Evolutionary conservation across 2,888 invertebrate genomes (phyloP).

Genomic region (Tetragnatha montana): DNA sequence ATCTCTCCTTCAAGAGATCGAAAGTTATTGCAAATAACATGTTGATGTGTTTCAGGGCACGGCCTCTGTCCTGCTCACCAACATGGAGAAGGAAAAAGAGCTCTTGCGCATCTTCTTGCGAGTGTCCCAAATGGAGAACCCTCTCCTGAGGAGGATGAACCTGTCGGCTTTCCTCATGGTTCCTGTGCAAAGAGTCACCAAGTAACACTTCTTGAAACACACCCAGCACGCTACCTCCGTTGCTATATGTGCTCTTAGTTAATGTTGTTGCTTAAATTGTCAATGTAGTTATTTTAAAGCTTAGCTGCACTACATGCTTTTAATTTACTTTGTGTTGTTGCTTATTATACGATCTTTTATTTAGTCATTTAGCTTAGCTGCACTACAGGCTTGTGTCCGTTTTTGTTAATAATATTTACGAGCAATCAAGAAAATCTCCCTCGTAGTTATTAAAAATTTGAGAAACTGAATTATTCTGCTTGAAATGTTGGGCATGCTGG

Average conservation of each 20-base stretch:
- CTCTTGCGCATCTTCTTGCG: conserved; percentile 93
- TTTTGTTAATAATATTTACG: too few species aligned
- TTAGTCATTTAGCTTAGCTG: too few species aligned
- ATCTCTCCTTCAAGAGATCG: not conserved
- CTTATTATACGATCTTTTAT: too few species aligned
- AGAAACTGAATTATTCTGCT: too few species aligned
- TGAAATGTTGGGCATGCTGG: too few species aligned
- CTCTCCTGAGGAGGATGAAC: conserved; percentile 93
- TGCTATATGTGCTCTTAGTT: not conserved
- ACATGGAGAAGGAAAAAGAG: conserved; percentile 95
- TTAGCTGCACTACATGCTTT: too few species aligned
- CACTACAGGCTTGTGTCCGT: too few species aligned
- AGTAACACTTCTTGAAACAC: conserved; percentile 76
- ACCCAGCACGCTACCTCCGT: not conserved
- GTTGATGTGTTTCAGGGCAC: conserved; percentile 81
- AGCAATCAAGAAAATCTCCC: too few species aligned
- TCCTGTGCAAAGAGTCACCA: conserved; percentile 96
- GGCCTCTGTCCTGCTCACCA: conserved; percentile 90
- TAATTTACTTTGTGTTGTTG: too few species aligned
- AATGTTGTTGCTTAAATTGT: too few species aligned
- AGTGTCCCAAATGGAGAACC: conserved; percentile 97
- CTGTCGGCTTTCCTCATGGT: conserved; percentile 98
- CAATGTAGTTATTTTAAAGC: too few species aligned
- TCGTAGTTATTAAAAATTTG: too few species aligned
- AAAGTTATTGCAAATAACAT: not conserved